Evolutionary conservation across 2,113 vertebrate genomes (phyloP), one percentile per base, ranked within the genome.

Genomic region (Nipponia nippon): DNA sequence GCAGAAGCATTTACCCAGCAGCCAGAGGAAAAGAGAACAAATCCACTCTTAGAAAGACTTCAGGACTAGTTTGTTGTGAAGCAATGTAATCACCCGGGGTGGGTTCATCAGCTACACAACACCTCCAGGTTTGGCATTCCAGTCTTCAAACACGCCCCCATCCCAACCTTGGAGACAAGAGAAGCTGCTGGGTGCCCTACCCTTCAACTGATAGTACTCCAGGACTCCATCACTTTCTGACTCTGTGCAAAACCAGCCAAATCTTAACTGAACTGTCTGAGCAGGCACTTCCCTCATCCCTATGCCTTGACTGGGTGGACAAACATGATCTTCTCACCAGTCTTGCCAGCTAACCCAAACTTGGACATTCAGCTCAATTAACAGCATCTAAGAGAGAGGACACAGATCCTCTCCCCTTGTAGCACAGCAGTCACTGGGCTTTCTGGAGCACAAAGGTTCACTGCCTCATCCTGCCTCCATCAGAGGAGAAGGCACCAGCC

Each of bases 351-450:
- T 79, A 85, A 71, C 4, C 3, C 50, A 75, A 0, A 7, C 27
- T 50, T 26, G 29, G 49, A 29, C 22, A 36, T 13, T 38, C 11
- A 29, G 22, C 13, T 81, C 27, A 42, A 25, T 26, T 49, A 62
- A 62, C 16, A 70, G 42, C 16, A 58, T 10, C 7, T 26, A 36
- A 53, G 93, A 62, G 19, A 81, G 19, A 81, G 17, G 26, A 23
- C 2, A 1, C 1, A 5, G 17, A 13, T 40, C 8, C 10, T 71
- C 23, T 38, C 22, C 5, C 8, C 2, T 61, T 32, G 16, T 5
- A 61, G 62, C 16, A 17, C 56, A 61, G 34, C 32, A 78, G 50
- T 8, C 34, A 27, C 44, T n/a, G 11, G 0, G 1, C 15, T 80
- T 63, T 16, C 20, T 34, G 16, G 17, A 85, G n/a, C 0, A 0